These are phyloP conservation scores for Aythya baeri DNA, from an alignment of 2,113 vertebrate genomes.

Conservation along the genomic window DNA sequence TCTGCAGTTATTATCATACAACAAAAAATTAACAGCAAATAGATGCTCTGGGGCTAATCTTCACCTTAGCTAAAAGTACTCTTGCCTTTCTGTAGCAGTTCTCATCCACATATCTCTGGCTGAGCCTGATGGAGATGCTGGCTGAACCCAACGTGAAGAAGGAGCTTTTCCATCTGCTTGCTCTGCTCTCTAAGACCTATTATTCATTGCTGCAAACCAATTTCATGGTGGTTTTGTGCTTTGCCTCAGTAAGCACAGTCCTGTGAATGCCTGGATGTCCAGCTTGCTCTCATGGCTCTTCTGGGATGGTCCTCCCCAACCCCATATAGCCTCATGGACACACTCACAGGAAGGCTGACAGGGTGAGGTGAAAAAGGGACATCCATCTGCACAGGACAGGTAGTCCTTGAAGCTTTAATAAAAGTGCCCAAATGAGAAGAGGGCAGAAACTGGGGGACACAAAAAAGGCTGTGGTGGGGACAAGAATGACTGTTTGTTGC, in stretches of 20 bases:
- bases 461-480: neutral
- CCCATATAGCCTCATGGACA: neutral
- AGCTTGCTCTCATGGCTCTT: neutral
- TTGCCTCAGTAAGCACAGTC: neutral
- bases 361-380: neutral
- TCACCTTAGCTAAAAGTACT: neutral
- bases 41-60: neutral
- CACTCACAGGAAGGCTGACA: neutral
- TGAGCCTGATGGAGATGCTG: neutral
- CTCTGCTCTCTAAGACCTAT: neutral
- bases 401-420: neutral
- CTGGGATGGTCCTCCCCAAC: neutral
- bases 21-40: neutral
- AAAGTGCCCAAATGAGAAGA: neutral
- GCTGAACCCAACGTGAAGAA: neutral
- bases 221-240: neutral
- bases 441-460: neutral
- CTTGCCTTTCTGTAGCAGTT: neutral
- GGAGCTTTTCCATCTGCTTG: neutral
- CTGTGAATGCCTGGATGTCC: neutral
- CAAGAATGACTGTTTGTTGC: neutral
- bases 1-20: neutral
- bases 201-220: neutral
- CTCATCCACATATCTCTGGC: neutral
- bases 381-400: neutral